Base-by-base conservation (phyloP, 1,140 invertebrate genomes). In the Trichogramma pretiosum region DNA sequence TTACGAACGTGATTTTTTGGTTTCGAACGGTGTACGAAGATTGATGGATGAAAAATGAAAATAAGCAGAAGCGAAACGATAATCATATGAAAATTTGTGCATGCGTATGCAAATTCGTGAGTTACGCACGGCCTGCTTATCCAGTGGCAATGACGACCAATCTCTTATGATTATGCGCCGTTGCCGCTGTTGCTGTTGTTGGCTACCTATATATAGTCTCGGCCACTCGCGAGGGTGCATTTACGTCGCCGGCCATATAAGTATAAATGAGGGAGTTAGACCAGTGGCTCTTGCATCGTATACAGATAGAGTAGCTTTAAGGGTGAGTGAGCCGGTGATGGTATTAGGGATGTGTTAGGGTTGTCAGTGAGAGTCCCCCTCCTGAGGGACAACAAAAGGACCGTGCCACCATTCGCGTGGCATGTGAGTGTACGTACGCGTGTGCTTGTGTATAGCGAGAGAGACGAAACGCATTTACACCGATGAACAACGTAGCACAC, bases 291-390 rank as follows among this genome's bases (percentile, higher is more conserved):
- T 28, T 44, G 46, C 39, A 22, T 41, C n/a, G n/a, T n/a, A n/a
- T n/a, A n/a, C n/a, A 28, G 24, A 28, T 38, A 30, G 14, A 51
- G 48, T 32, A 28, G 38, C 53, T 43, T 50, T 53, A 45, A 43
- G 52, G 55, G 42, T 53, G 58, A 54, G 56, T 50, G 52, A 53
- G 60, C 53, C 63, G 61, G 57, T 53, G 62, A 62, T 58, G 61
- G 63, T 67, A 72, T 72, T 69, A 68, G 63, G 63, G 55, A 60
- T 63, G 58, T 70, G 67, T 69, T 64, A 62, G 59, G 59, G 61
- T 66, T 67, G 61, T 65, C 58, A 56, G 58, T n/a, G n/a, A n/a
- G n/a, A 60, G 57, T 57, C 54, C 62, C 55, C 55, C 59, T 57
- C 54, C 32, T 48, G n/a, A n/a, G 62, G 55, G 57, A 59, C 59